Percentiles rank a stretch among this genome's conserved stretches.
phyloP scores from a whole-genome alignment of 2,797 vertebrate genomes.

The Phataginus tricuspis region DNA sequence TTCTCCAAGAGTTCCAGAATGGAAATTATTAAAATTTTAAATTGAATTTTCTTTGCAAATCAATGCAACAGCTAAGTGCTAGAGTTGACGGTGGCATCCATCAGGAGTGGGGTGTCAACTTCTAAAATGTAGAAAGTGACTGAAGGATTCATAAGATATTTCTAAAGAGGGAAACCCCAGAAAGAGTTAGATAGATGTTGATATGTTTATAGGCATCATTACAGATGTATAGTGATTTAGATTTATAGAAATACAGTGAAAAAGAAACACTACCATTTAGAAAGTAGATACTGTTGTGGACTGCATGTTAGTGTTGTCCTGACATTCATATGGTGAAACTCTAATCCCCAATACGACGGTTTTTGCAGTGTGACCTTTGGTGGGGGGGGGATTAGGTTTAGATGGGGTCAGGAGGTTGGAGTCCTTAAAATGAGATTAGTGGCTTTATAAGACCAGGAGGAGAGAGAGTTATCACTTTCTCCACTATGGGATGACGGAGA shows the following conservation, averaged over 20 bases:
- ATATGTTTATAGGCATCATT: background rate
- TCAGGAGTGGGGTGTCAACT: background rate
- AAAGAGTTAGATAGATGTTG: background rate
- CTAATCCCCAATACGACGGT: too few species aligned
- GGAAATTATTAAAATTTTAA: background rate
- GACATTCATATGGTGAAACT: background rate
- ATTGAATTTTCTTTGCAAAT: background rate
- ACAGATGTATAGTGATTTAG: background rate
- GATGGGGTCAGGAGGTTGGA: background rate
- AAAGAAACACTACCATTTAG: background rate
- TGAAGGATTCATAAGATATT: background rate
- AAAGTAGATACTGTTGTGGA: background rate
- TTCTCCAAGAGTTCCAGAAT: background rate
- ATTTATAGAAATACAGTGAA: background rate
- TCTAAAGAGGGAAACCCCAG: background rate
- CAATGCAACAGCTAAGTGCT: background rate
- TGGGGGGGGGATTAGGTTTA: background rate
- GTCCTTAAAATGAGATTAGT: background rate
- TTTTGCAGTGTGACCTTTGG: background rate
- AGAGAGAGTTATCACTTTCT: background rate
- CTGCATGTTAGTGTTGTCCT: background rate
- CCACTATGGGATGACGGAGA: fast-evolving
- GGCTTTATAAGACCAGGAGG: background rate
- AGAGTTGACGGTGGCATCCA: background rate
- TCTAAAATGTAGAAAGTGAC: background rate